These are phyloP conservation scores for Cheilosia variabilis DNA, from an alignment of 2,888 invertebrate genomes.

Conservation along the genomic window DNA sequence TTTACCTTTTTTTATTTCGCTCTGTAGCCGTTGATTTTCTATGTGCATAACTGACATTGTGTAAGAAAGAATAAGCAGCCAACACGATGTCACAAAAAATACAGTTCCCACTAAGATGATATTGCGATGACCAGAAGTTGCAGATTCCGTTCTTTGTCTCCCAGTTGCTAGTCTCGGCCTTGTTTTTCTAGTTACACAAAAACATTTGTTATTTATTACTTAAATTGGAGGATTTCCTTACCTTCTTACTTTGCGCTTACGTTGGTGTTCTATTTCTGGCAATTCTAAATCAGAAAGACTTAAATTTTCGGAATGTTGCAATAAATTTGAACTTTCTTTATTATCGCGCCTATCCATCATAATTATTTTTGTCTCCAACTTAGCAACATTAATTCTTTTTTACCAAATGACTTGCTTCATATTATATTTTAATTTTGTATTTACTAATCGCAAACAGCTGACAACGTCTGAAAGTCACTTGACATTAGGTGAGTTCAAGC, in stretches of 20 bases:
- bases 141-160: conserved; percentile 54
- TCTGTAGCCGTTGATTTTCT: conserved; percentile 66
- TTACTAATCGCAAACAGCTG: conserved; percentile 49
- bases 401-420: conserved; percentile 3
- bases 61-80: conserved; percentile 68
- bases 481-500: not conserved
- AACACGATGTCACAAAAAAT: conserved; percentile 64
- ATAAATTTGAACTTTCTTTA: conserved; percentile 70
- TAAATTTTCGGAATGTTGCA: conserved; percentile 68
- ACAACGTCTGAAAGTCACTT: not conserved
- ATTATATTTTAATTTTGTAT: conserved; percentile 26
- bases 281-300: conserved; percentile 70
- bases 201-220: conserved; percentile 13
- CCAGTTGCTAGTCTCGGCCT: conserved; percentile 53
- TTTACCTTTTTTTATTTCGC: conserved; percentile 73
- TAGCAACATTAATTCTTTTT: conserved; percentile 13
- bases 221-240: conserved; percentile 26
- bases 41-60: conserved; percentile 68
- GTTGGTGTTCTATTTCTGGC: conserved; percentile 72
- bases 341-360: conserved; percentile 61
- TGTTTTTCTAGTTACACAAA: conserved; percentile 62
- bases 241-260: conserved; percentile 72
- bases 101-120: conserved; percentile 56
- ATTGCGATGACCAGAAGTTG: conserved; percentile 53
- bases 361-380: conserved; percentile 52